A percentile compares a stretch with the other conserved stretches of the same genome.
Conservation (phyloP, 2,113 vertebrate species). For the Mus spicilegus region DNA sequence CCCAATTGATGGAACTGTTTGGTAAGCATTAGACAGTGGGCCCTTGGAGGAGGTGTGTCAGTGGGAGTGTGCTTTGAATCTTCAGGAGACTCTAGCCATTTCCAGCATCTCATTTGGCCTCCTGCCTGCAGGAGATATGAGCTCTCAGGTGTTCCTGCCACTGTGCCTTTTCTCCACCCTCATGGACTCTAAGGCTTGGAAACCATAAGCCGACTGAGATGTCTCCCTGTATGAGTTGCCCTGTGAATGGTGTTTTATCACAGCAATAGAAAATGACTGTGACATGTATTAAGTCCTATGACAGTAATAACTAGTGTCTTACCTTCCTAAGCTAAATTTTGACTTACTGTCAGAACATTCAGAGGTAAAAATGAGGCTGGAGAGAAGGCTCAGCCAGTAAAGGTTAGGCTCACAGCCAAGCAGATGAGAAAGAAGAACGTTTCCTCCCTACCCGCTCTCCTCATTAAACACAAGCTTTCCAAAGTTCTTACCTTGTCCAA, state of each 20-base stretch:
- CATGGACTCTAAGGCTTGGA: neutral
- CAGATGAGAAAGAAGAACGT: neutral
- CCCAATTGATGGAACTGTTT: neutral
- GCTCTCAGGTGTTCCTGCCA: neutral
- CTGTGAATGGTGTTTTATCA: neutral
- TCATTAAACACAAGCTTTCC: neutral
- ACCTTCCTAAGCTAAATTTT: neutral
- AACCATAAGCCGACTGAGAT: neutral
- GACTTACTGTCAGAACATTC: neutral
- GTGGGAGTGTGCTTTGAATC: neutral
- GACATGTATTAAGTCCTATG: neutral
- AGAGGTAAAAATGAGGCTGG: neutral
- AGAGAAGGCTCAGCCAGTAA: neutral
- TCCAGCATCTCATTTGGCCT: neutral
- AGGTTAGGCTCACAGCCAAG: neutral
- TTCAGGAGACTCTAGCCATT: neutral
- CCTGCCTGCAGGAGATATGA: neutral
- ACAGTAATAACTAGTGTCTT: neutral
- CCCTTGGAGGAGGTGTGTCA: neutral
- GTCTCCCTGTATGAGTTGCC: neutral
- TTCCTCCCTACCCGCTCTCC: neutral
- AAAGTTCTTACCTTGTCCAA: neutral
- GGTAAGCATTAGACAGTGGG: neutral
- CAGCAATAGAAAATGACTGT: neutral
- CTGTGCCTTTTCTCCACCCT: neutral